phyloP scores from a whole-genome alignment of 23 tunicate genomes.

The Oikopleura dioica region DNA sequence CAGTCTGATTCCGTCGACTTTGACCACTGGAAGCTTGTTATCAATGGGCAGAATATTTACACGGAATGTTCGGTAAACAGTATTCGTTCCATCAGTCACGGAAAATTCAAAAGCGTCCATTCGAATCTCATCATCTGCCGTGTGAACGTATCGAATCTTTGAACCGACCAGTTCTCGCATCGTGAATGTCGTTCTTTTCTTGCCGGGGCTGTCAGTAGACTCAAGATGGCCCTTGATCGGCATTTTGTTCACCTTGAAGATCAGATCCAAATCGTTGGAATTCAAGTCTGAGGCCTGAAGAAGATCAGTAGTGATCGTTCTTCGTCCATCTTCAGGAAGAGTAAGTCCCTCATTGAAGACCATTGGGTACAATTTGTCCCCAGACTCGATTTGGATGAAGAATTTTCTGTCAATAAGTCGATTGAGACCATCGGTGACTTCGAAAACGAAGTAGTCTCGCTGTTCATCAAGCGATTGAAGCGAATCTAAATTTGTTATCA shows the following conservation, averaged over 20 bases:
- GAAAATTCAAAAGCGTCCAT: constrained; percentile 93
- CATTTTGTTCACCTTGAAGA: constrained; percentile 30
- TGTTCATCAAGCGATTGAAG: constrained; percentile 46
- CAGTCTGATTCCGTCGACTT: constrained; percentile 29
- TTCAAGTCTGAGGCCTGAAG: constrained; percentile 70
- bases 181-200: constrained; percentile 52
- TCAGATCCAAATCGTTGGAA: constrained; percentile 52
- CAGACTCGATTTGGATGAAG: constrained; percentile 53
- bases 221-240: constrained; percentile 72
- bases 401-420: constrained; percentile 93
- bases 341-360: constrained; percentile 88
- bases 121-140: constrained; percentile 57
- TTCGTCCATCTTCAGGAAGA: constrained; percentile 69
- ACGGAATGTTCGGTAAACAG: constrained; percentile 85
- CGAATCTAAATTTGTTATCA: not conserved
- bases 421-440: constrained; percentile 83
- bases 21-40: constrained; percentile 81
- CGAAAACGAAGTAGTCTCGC: constrained; percentile 80
- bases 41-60: constrained; percentile 83
- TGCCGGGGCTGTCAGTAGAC: constrained; percentile 67
- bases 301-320: constrained; percentile 77
- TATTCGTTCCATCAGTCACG: constrained; percentile 87
- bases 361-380: constrained; percentile 68
- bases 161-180: constrained; percentile 73
- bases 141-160: constrained; percentile 88